Percentiles rank a stretch among this genome's conserved stretches.
Evolutionary conservation across 2,113 vertebrate species (phyloP).

Genomic region (Marcusenius ussheri): DNA sequence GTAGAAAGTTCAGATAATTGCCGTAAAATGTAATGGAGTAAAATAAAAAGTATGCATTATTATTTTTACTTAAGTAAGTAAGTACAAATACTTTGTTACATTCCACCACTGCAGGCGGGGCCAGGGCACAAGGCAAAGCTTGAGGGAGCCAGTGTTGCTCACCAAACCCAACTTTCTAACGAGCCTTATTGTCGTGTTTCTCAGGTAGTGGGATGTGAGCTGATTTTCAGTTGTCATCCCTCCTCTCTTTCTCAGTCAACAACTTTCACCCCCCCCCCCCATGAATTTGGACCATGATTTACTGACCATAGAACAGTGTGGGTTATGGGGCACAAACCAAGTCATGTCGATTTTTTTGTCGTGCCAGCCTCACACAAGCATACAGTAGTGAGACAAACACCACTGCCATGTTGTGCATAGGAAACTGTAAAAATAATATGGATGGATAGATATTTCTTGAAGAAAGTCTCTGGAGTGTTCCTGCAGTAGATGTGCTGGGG

Average conservation of each 20-base stretch:
- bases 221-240: too few species aligned
- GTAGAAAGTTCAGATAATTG: too few species aligned
- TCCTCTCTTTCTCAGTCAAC: too few species aligned
- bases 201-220: neutral
- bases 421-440: neutral
- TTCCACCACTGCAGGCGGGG: neutral
- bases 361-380: too few species aligned
- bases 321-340: neutral
- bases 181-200: neutral
- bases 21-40: too few species aligned
- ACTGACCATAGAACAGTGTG: neutral
- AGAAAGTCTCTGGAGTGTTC: neutral
- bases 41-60: too few species aligned
- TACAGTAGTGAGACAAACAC: neutral
- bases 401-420: neutral
- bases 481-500: neutral
- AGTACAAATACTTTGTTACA: too few species aligned
- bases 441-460: neutral
- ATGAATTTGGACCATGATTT: neutral
- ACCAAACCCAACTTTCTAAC: neutral
- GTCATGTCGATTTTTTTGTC: too few species aligned
- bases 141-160: neutral
- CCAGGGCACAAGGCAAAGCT: neutral
- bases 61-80: too few species aligned
- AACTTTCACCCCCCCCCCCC: neutral